Base-by-base conservation (phyloP, 2,888 invertebrate genomes). In the Diadromus collaris region DNA sequence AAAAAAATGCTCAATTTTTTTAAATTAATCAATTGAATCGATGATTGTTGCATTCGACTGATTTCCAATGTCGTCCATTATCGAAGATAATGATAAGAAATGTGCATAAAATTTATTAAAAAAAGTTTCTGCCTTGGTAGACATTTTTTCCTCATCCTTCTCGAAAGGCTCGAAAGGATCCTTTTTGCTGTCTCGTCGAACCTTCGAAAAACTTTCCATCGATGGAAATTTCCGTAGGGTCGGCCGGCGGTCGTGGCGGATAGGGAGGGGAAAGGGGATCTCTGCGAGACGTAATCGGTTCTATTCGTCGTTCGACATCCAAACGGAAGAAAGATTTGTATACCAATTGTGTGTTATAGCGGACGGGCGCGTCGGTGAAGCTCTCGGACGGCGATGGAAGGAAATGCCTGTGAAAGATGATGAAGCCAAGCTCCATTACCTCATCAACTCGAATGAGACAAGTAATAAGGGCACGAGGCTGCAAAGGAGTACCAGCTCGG, bases 401-500 rank as follows among this genome's bases (percentile, higher is more conserved):
- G 87, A 88, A 88, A 86, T 85, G 85, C 82, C 83, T 86, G 72
- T 78, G 86, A 86, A 87, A 87, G 87, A 87, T 87, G 88, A 88
- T 87, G 85, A 82, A 77, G 77, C 68, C 13, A 9, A 69, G 78
- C 82, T 81, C 83, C 84, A 88, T 89, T 89, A 89, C 85, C 85
- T 88, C 86, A 88, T 89, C 88, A 88, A 88, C 85, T 82, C 86
- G 84, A 83, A 88, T 88, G 85, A 87, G 83, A 86, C 85, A 84
- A 83, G 84, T 88, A 87, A 86, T 86, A 85, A 86, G 85, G 85
- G 85, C 83, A 84, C 82, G 63, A 81, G 82, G 84, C 82, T 85
- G 86, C 85, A 88, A 87, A 86, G 86, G 86, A 85, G 83, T 38
- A 32, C 27, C 19, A 34, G 60, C 51, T 21, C 29, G 32, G 46